phyloP scores from a whole-genome alignment of 2,888 invertebrate species.

The Neocrepidodera transversa region DNA sequence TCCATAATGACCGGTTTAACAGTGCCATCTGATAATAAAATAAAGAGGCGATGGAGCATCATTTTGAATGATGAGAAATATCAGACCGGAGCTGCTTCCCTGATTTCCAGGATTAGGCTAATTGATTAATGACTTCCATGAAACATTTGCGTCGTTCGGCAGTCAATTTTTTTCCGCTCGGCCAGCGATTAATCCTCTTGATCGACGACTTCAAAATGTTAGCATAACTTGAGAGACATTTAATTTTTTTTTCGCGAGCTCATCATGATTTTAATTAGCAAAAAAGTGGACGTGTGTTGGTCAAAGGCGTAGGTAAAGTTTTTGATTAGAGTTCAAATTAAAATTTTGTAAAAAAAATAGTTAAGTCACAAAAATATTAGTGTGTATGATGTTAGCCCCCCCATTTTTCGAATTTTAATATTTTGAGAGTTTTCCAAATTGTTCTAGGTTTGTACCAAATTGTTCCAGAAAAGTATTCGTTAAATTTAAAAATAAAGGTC shows the following conservation, averaged over 20 bases:
- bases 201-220: conserved; percentile 15
- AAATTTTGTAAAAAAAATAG: too few species aligned
- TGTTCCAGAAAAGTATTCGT: too few species aligned
- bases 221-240: conserved; percentile 7
- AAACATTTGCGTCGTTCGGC: conserved; percentile 2
- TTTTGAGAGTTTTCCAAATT: too few species aligned
- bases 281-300: too few species aligned
- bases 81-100: conserved; percentile 1
- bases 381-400: too few species aligned
- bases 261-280: not conserved
- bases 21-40: conserved; percentile 4
- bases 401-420: too few species aligned
- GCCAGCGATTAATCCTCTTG: conserved; percentile 9
- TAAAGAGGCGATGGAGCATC: conserved; percentile 10
- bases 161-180: conserved; percentile 2
- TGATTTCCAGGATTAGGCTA: conserved; percentile 14
- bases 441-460: too few species aligned
- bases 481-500: too few species aligned
- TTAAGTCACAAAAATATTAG: too few species aligned
- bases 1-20: not conserved
- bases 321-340: too few species aligned
- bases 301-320: too few species aligned
- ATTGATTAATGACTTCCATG: conserved; percentile 18
- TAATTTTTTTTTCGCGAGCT: conserved; percentile 1
- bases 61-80: conserved; percentile 14